These are phyloP conservation scores for Choloepus hoffmanni DNA, from an alignment of 2,113 vertebrate species.

Conservation along the genomic window DNA sequence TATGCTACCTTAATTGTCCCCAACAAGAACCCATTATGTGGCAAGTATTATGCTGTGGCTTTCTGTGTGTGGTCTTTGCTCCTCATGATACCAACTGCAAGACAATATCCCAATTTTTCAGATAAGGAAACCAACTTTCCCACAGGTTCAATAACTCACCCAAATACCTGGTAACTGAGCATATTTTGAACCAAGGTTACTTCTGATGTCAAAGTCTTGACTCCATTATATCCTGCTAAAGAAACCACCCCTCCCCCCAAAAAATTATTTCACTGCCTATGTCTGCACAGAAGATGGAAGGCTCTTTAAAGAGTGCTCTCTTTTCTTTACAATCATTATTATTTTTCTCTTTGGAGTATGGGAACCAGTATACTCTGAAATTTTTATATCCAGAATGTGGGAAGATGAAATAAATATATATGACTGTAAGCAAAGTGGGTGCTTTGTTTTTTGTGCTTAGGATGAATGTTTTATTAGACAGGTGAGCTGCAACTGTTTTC, in stretches of 20 bases:
- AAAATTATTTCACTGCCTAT: not conserved
- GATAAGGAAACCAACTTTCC: conserved; percentile 9
- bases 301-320: not conserved
- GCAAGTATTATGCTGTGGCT: not conserved
- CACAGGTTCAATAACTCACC: not conserved
- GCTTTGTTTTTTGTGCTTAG: not conserved
- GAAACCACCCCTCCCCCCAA: not conserved
- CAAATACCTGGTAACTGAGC: not conserved
- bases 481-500: not conserved
- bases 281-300: not conserved
- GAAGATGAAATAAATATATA: not conserved
- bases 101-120: not conserved
- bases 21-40: not conserved
- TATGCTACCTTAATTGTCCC: too few relatives aligned
- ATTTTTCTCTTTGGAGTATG: not conserved
- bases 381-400: not conserved
- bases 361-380: not conserved
- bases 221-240: not conserved
- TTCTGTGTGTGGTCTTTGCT: not conserved
- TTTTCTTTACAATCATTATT: not conserved
- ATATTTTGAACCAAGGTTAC: not conserved
- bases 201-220: not conserved
- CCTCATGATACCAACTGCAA: not conserved
- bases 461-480: not conserved
- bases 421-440: not conserved